Conservation (phyloP, 1,140 invertebrate species). For the Brachionus asplanchnoidis region DNA sequence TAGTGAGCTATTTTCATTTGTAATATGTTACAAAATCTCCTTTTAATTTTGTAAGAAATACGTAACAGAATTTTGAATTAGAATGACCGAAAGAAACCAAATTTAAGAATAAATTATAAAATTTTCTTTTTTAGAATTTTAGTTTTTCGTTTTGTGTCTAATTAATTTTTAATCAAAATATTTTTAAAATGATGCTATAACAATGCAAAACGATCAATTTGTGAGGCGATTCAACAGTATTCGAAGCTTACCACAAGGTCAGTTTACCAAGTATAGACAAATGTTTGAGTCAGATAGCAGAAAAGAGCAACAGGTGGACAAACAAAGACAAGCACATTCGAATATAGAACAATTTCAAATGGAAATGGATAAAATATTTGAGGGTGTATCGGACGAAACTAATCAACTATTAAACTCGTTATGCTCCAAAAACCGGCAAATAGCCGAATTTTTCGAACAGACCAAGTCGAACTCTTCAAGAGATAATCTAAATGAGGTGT, state of each 20-base stretch:
- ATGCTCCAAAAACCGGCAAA: slow-evolving; percentile 1
- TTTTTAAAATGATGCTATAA: not conserved
- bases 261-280: slow-evolving; percentile 34
- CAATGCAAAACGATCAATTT: not conserved
- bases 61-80: not conserved
- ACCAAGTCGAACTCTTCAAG: not conserved
- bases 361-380: slow-evolving; percentile 30
- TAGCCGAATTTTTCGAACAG: slow-evolving; percentile 36
- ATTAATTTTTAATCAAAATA: not conserved
- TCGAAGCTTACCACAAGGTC: slow-evolving; percentile 18
- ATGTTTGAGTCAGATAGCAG: slow-evolving; percentile 7
- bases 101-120: not conserved
- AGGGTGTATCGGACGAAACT: slow-evolving; percentile 23
- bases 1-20: not conserved
- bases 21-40: not conserved
- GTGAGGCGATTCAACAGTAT: slow-evolving; percentile 36
- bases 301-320: not conserved
- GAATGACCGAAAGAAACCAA: not conserved
- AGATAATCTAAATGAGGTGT: slow-evolving; percentile 5
- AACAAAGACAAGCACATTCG: not conserved
- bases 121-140: not conserved
- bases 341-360: not conserved
- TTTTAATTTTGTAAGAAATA: not conserved
- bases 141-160: not conserved
- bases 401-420: not conserved